These are phyloP conservation scores for Malachius bipustulatus DNA, from an alignment of 2,888 invertebrate species.

Conservation along the genomic window DNA sequence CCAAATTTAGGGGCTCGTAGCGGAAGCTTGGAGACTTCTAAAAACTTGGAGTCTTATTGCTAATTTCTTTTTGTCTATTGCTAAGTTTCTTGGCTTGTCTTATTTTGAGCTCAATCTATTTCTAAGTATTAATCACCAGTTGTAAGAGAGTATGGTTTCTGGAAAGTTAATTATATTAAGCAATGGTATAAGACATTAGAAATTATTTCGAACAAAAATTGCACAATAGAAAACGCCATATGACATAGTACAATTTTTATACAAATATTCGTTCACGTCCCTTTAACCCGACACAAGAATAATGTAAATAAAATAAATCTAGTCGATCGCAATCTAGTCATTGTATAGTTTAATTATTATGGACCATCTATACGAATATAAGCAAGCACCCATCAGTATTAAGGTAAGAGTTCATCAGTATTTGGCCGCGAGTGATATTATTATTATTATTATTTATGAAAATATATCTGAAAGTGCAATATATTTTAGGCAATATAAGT, in stretches of 20 bases:
- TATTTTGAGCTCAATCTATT: too few relatives aligned
- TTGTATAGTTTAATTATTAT: conserved; percentile 26
- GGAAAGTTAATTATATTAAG: too few relatives aligned
- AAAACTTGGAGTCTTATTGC: too few relatives aligned
- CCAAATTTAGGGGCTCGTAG: too few relatives aligned
- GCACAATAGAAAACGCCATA: too few relatives aligned
- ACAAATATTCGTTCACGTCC: conserved; percentile 28
- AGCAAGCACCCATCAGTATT: conserved; percentile 29
- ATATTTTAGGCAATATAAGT: conserved; percentile 33
- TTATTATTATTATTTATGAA: conserved; percentile 26
- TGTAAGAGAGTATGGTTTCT: too few relatives aligned
- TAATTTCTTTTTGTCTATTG: too few relatives aligned
- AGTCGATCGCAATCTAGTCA: conserved; percentile 24
- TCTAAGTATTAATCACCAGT: too few relatives aligned
- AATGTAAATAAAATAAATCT: conserved; percentile 14
- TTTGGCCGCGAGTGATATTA: conserved; percentile 31
- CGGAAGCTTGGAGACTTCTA: too few relatives aligned
- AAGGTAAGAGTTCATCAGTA: conserved; percentile 32
- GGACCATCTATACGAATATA: conserved; percentile 23
- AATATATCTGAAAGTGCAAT: conserved; percentile 31
- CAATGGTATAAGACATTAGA: too few relatives aligned
- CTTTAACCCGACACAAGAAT: conserved; percentile 17
- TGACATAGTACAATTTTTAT: conserved; percentile 36
- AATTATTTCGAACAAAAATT: too few relatives aligned
- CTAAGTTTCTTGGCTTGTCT: too few relatives aligned